Base-by-base conservation (phyloP, 2,888 invertebrate genomes). In the Ectemnius lituratus region DNA sequence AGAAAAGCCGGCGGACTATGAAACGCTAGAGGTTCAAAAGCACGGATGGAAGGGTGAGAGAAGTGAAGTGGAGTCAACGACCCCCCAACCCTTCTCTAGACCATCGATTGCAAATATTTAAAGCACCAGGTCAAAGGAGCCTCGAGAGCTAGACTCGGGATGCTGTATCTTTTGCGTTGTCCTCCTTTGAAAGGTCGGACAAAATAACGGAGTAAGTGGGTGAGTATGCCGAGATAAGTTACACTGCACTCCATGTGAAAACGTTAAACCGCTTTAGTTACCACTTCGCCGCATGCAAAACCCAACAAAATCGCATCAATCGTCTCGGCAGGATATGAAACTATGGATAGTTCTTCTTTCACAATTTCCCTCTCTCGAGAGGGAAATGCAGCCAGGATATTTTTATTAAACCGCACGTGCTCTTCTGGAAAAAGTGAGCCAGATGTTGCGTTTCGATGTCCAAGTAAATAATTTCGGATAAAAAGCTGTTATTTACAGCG, bases 101-200 rank as follows among this genome's bases (percentile, higher is more conserved):
- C 74, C 82, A 89, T 88, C 88, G 88, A 88, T 88, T 88, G 88
- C 84, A 85, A 87, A 89, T 89, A 88, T 89, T 89, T 88, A 85
- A 87, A 88, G 86, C 84, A 82, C 81, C 84, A 83, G 85, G 87
- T 88, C 87, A 84, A 77, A 37, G 37, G 11, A 81, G 72, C 66
- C 71, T 23, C 23, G 23, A 23, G 23, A 23, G 23, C 3, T 23
- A 23, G 23, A 23, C 23, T 23, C 1, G 23, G 23, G 23, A 23
- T 23, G 23, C 60, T 67, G 37, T 46, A 58, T 59, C 47, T 62
- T 23, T 23, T 23, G 2, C 23, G 23, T 23, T 58, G 69, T 56
- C 66, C 62, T 57, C 49, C 56, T 37, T 73, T 64, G 77, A 67
- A 71, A 75, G 79, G 73, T 4, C 2, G 8, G 1, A 6, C 5